Base-by-base conservation (phyloP, 2,888 invertebrate species). In the Diaphora mendica region DNA sequence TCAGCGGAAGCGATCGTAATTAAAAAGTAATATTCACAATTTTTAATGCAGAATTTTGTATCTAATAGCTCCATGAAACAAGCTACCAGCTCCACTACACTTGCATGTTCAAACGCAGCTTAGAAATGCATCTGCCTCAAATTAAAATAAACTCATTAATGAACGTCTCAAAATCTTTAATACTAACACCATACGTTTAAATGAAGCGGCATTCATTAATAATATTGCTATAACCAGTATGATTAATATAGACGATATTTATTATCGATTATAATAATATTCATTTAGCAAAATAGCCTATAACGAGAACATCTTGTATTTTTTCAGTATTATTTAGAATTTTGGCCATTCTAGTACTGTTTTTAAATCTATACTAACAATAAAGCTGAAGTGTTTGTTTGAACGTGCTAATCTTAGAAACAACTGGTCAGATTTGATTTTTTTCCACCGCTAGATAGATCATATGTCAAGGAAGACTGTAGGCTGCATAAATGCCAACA, bases 91-190 rank as follows among this genome's bases (percentile, higher is more conserved):
- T 51, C 69, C 55, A 69, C 23, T 68, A 62, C 1, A 82, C 84
- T 86, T 59, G 77, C 73, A 70, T 55, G 72, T 88, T 82, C 82
- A 85, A 92, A 90, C 87, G 87, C 79, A 74, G 81, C 87, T 77
- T 72, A 70, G 68, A 76, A 78, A 71, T 77, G 78, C 88, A 92
- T 91, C 92, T 92, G 92, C 90, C 83, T 87, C 81, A 86, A 88
- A 90, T 91, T 90, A 89, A 82, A 80, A 76, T 73, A 77, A 80
- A 81, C 86, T 82, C 81, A 88, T 89, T 89, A 90, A 87, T 79
- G 82, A 74, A 79, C 83, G 85, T 87, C 89, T 89, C 86, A 89
- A 92, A 92, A 92, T 92, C 92, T 91, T 92, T 87, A 89, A 88
- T 82, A 83, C 86, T 80, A 81, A 79, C 84, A 80, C 89, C 86